Base-by-base conservation (phyloP, 1,140 invertebrate genomes). In the Oryzaephilus surinamensis region DNA sequence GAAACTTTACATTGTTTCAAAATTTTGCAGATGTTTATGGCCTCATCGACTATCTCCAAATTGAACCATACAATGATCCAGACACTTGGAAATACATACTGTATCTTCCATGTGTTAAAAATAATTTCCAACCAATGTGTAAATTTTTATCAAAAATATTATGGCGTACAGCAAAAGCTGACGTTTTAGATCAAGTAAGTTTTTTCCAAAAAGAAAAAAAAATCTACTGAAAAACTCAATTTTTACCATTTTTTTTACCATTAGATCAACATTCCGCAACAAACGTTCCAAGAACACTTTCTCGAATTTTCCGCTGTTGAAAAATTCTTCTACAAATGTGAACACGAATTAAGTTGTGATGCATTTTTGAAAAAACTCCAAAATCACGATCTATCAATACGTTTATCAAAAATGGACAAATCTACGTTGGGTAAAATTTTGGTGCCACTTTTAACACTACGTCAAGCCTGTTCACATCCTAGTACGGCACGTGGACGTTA, bases 401-500 rank as follows among this genome's bases (percentile, higher is more conserved):
- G 46, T 16, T 30, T 66, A 6, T 41, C 50, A 15, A 51, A 46
- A 23, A 18, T 67, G 20, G 48, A 63, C 29, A 48, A 51, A 41
- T 30, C 45, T n/a, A 29, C 15, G 6, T 37, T 37, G 6, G 55
- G 57, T 24, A 51, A 69, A 62, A 41, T 84, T 24, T 46, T 86
- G 39, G 59, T 63, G 36, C 82, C 83, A 2, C 62, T 87, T 20
- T 50, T 80, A 24, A 67, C 70, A 24, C 63, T 87, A 24, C 66
- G 82, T 2, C 77, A 84, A 60, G 79, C 79, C 1, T 86, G 82
- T 56, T 74, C 73, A 12, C 76, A 85, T 62, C 81, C 82, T 2
- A 77, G 81, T 54, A 64, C 72, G 39, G 74, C 77, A 2, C 39
- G 47, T 23, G 46, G 50, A 16, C 64, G 72, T 24, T 74, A 76